Conservation (phyloP, 2,113 vertebrate species). For the Tautogolabrus adspersus region DNA sequence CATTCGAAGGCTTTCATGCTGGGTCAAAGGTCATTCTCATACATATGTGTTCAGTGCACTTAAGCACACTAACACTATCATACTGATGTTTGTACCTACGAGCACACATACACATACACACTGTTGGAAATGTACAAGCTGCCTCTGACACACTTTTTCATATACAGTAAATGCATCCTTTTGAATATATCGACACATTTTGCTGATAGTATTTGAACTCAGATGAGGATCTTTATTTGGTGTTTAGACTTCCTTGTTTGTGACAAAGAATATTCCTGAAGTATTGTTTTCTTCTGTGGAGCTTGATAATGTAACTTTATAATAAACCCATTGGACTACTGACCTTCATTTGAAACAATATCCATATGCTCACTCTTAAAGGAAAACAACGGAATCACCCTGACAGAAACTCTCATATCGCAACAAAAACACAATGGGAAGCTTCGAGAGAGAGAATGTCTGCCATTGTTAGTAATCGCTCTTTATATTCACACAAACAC, state of each 20-base stretch:
- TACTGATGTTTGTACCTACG: not conserved
- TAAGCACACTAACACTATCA: conserved; percentile 1
- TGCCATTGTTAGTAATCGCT: not conserved
- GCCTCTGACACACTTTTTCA: not conserved
- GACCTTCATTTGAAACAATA: too few relatives aligned
- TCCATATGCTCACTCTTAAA: too few relatives aligned
- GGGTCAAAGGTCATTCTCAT: conserved; percentile 15
- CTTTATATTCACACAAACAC: not conserved
- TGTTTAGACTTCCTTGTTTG: too few relatives aligned
- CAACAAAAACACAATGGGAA: not conserved
- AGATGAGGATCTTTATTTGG: not conserved
- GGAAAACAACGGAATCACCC: too few relatives aligned
- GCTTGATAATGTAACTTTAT: too few relatives aligned
- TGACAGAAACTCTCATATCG: not conserved
- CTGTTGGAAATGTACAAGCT: too few relatives aligned
- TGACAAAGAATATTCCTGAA: not conserved
- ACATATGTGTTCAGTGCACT: conserved; percentile 35
- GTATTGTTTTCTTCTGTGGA: too few relatives aligned
- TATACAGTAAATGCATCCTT: not conserved
- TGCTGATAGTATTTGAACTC: not conserved
- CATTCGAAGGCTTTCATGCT: conserved; percentile 30
- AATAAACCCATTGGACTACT: too few relatives aligned
- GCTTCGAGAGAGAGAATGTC: not conserved
- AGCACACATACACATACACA: not conserved
- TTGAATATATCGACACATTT: not conserved